Evolutionary conservation across 2,888 invertebrate genomes (phyloP).

Genomic region (Eueremaeus valkanovi): DNA sequence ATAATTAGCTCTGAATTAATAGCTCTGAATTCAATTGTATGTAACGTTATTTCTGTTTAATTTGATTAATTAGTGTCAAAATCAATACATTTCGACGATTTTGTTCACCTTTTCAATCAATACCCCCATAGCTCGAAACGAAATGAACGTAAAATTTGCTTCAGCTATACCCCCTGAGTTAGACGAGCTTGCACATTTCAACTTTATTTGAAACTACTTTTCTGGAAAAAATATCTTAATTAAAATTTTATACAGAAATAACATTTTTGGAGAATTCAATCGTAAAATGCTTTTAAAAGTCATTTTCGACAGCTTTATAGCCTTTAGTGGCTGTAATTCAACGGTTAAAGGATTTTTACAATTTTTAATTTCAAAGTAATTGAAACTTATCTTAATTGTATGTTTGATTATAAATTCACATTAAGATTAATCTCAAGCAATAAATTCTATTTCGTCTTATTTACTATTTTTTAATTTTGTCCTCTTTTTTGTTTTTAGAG

Average conservation of each 20-base stretch:
- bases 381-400: slow-evolving; percentile 20
- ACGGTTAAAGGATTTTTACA: background rate
- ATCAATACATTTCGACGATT: too few relatives aligned
- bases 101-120: too few relatives aligned
- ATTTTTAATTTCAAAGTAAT: slow-evolving; percentile 28
- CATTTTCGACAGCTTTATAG: background rate
- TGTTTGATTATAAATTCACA: slow-evolving; percentile 3
- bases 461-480: background rate
- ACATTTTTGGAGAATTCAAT: background rate
- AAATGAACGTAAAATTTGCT: too few relatives aligned
- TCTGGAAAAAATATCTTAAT: background rate
- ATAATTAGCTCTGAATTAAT: too few relatives aligned
- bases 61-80: too few relatives aligned
- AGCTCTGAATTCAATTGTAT: too few relatives aligned
- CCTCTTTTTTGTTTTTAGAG: too few relatives aligned
- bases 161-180: too few relatives aligned
- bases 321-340: background rate
- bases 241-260: background rate
- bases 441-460: background rate
- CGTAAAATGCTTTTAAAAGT: slow-evolving; percentile 18
- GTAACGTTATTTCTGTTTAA: too few relatives aligned
- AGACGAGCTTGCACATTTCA: too few relatives aligned
- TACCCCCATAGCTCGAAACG: too few relatives aligned
- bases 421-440: slow-evolving; percentile 13
- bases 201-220: too few relatives aligned